phyloP scores from a whole-genome alignment of 2,888 invertebrate genomes.

The Tridacna gigas region DNA sequence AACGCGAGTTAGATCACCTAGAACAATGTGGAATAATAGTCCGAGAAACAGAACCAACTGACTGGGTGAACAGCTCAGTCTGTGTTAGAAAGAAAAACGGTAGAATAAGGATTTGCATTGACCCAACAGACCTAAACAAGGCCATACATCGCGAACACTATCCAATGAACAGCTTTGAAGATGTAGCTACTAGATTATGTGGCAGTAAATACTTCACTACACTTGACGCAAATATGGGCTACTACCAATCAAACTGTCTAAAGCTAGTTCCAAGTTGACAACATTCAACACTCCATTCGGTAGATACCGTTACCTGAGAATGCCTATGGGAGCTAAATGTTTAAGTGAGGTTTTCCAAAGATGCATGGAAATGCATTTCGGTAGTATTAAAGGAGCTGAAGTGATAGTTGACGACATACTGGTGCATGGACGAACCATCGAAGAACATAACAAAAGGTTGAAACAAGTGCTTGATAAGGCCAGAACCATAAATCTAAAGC shows the following conservation, averaged over 20 bases:
- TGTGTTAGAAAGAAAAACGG: slow-evolving; percentile 31
- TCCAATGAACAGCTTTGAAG: slow-evolving; percentile 33
- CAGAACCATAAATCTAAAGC: slow-evolving; percentile 36
- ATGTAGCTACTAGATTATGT: slow-evolving; percentile 26
- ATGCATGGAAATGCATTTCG: slow-evolving; percentile 21
- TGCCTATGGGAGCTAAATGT: slow-evolving; percentile 58
- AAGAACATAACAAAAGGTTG: slow-evolving; percentile 21
- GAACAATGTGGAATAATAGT: slow-evolving; percentile 21
- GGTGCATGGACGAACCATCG: neutral
- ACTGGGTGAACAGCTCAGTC: slow-evolving; percentile 51
- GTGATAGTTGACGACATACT: slow-evolving; percentile 18
- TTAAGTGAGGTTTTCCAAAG: slow-evolving; percentile 46
- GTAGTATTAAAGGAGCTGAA: slow-evolving; percentile 7
- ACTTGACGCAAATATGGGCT: slow-evolving; percentile 59
- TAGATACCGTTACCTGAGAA: slow-evolving; percentile 48
- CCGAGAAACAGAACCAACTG: slow-evolving; percentile 20
- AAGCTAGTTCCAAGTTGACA: slow-evolving; percentile 47
- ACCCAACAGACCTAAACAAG: slow-evolving; percentile 25
- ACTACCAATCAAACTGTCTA: slow-evolving; percentile 60
- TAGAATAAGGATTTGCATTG: slow-evolving; percentile 27
- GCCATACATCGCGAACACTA: slow-evolving; percentile 24
- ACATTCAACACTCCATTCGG: slow-evolving; percentile 62
- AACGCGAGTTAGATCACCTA: slow-evolving; percentile 34
- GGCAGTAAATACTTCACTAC: slow-evolving; percentile 55
- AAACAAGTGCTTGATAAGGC: slow-evolving; percentile 39